Percentiles rank a stretch among this genome's conserved stretches.
These are phyloP conservation scores for Pangasianodon hypophthalmus DNA, from an alignment of 2,113 vertebrate species.

Conservation along the genomic window DNA sequence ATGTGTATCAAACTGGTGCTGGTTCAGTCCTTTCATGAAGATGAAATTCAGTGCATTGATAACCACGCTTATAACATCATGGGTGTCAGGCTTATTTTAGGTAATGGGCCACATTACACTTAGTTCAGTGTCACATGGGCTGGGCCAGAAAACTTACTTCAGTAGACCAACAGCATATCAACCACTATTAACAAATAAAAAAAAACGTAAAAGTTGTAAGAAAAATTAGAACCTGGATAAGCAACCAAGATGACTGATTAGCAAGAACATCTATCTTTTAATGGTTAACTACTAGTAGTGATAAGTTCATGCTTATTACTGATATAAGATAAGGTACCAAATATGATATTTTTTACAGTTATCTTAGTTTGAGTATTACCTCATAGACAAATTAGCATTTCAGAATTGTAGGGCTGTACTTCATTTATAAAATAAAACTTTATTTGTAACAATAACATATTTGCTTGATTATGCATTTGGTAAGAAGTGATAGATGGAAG, in stretches of 20 bases:
- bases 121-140: no score
- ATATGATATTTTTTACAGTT: not conserved
- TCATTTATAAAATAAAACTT: not conserved
- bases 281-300: not conserved
- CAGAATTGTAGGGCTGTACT: not conserved
- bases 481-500: not conserved
- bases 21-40: not conserved
- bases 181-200: not conserved
- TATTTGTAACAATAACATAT: not conserved
- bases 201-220: not conserved
- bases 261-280: not conserved
- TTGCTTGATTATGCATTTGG: not conserved
- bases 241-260: not conserved
- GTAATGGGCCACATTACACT: no score
- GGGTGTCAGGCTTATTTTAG: no score
- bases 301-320: not conserved
- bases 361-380: not conserved
- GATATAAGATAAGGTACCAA: not conserved
- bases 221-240: not conserved
- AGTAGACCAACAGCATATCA: not conserved
- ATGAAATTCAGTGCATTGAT: not conserved
- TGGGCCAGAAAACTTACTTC: no score
- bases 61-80: not conserved
- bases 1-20: not conserved
- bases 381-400: not conserved